phyloP scores from a whole-genome alignment of 2,888 invertebrate genomes.

The Eugnorisma glareosa region DNA sequence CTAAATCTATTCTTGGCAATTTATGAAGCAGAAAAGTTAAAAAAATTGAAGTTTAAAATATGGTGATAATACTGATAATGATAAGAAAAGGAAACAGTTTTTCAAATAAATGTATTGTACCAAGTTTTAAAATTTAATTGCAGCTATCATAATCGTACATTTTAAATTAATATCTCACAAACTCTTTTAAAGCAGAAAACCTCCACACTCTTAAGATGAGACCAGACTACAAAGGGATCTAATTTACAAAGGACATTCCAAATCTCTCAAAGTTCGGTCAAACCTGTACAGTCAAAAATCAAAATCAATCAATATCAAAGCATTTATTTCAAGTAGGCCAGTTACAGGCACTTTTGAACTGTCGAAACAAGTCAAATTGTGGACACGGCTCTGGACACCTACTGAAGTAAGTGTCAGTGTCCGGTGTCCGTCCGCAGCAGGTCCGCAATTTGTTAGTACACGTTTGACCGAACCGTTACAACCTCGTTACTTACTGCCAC shows the following conservation, averaged over 20 bases:
- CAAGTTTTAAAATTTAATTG: background rate
- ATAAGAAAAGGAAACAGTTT: background rate
- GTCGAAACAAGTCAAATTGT: background rate
- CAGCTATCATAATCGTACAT: background rate
- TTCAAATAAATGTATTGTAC: background rate
- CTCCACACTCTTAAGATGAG: background rate
- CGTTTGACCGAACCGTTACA: background rate
- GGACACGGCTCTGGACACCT: background rate
- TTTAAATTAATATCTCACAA: slow-evolving; percentile 7
- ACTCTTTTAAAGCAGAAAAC: slow-evolving; percentile 1
- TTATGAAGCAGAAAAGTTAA: background rate
- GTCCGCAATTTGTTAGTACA: background rate
- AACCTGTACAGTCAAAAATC: background rate
- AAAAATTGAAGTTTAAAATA: background rate
- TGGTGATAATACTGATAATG: background rate
- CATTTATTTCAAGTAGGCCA: too few species aligned
- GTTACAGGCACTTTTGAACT: too few species aligned
- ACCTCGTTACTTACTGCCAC: slow-evolving; percentile 54
- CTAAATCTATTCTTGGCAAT: background rate
- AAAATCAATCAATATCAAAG: too few species aligned
- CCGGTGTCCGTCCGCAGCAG: background rate
- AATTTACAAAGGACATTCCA: slow-evolving; percentile 4
- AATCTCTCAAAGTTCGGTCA: background rate
- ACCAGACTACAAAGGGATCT: slow-evolving; percentile 6
- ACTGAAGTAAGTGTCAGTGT: background rate